These are phyloP conservation scores for Xiphorhynchus elegans DNA, from an alignment of 2,113 vertebrate genomes.

Conservation along the genomic window DNA sequence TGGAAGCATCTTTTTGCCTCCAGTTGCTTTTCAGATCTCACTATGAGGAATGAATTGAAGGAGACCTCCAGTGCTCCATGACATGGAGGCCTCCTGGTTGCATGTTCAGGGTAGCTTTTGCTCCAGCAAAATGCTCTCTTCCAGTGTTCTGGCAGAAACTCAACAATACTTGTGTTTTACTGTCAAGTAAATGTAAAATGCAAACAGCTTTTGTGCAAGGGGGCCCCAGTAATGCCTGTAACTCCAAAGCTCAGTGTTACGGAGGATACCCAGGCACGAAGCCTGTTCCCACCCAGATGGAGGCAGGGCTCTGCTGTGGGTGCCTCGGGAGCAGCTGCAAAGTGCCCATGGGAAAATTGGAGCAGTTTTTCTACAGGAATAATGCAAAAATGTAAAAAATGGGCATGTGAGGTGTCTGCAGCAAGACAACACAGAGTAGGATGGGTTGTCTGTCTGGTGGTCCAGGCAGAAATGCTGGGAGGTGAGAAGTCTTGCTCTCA, in stretches of 20 bases:
- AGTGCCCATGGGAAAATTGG: neutral
- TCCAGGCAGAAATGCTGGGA: neutral
- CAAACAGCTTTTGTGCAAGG: neutral
- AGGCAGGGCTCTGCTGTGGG: neutral
- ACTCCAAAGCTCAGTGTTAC: neutral
- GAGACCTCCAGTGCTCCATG: neutral
- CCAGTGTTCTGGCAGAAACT: neutral
- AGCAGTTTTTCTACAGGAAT: neutral
- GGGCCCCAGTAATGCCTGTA: neutral
- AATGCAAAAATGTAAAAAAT: neutral
- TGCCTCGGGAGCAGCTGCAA: neutral
- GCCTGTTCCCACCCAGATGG: neutral
- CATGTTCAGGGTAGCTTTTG: neutral
- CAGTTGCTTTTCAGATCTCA: neutral
- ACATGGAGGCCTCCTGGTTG: neutral
- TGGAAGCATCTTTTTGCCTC: neutral
- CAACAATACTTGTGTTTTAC: neutral
- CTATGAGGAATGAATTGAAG: neutral
- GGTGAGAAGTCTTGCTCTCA: neutral
- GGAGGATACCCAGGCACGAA: neutral
- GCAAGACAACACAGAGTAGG: neutral
- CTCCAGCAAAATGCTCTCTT: neutral
- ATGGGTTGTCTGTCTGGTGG: neutral
- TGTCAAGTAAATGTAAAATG: neutral
- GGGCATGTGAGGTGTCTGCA: neutral